Conservation (phyloP, 2,113 vertebrate genomes). For the Microcebus murinus region DNA sequence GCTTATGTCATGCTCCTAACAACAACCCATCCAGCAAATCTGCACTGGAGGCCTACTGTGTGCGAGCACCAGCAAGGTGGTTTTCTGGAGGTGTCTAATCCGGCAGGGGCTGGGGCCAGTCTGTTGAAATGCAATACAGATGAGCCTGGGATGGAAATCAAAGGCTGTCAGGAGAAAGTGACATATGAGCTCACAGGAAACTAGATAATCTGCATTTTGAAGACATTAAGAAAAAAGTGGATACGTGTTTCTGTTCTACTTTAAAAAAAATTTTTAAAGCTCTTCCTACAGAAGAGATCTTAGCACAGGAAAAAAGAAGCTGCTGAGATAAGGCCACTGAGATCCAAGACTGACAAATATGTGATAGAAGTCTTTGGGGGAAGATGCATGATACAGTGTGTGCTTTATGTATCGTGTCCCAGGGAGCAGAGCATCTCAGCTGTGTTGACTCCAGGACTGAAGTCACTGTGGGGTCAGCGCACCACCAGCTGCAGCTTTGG, state of each 20-base stretch:
- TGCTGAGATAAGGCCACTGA: neutral
- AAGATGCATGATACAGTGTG: neutral
- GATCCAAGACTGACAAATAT: neutral
- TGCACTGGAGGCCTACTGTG: neutral
- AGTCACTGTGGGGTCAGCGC: neutral
- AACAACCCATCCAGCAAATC: neutral
- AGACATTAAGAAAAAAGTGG: neutral
- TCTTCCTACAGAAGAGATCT: conserved; percentile 17
- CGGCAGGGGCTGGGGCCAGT: neutral
- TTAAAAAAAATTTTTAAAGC: conserved; percentile 5
- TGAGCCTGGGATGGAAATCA: neutral
- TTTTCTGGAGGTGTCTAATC: neutral
- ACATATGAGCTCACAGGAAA: neutral
- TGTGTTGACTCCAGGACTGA: neutral
- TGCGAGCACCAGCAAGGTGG: neutral
- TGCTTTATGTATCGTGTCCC: neutral
- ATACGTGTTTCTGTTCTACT: neutral
- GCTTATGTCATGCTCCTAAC: neutral
- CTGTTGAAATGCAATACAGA: neutral
- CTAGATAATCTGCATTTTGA: neutral
- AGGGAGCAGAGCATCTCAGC: neutral
- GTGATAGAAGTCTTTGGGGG: neutral
- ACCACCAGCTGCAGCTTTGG: neutral
- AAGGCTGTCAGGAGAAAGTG: neutral
- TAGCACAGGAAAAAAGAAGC: neutral